These are phyloP conservation scores for Motacilla alba DNA, from an alignment of 2,113 vertebrate genomes.

Conservation along the genomic window DNA sequence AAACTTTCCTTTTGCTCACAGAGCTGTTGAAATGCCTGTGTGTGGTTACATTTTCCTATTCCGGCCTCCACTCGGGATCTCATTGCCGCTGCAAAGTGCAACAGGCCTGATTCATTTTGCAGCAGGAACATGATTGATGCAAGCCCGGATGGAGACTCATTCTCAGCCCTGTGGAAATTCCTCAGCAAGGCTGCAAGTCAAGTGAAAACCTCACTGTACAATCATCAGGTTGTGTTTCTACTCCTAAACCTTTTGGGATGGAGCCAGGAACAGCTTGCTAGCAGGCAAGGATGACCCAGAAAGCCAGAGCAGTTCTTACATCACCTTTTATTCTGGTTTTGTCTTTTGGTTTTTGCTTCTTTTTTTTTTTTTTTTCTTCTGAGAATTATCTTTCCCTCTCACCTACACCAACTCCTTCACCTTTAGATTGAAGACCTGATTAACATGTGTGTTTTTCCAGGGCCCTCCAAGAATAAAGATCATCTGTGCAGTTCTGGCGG, in stretches of 20 bases:
- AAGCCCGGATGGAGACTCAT: neutral
- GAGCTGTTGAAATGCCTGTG: neutral
- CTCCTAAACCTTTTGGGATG: neutral
- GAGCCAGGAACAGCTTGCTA: neutral
- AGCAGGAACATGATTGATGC: neutral
- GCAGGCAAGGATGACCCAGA: constrained; percentile 7
- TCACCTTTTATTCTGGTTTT: neutral
- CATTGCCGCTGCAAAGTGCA: neutral
- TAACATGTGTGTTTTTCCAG: neutral
- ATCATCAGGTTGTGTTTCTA: neutral
- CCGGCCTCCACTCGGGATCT: neutral
- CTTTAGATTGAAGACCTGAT: neutral
- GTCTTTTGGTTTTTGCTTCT: neutral
- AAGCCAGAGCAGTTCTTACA: neutral
- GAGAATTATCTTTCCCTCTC: neutral
- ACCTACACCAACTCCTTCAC: neutral
- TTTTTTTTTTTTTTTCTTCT: neutral
- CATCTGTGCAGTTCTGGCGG: neutral
- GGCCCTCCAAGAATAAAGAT: neutral
- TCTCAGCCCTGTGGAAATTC: constrained; percentile 10
- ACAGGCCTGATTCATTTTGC: constrained; percentile 17
- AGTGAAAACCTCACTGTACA: neutral
- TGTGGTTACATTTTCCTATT: neutral
- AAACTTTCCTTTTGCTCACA: neutral
- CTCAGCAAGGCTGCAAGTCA: neutral